These are phyloP conservation scores for Cervus canadensis DNA, from an alignment of 2,113 vertebrate species.

Conservation along the genomic window DNA sequence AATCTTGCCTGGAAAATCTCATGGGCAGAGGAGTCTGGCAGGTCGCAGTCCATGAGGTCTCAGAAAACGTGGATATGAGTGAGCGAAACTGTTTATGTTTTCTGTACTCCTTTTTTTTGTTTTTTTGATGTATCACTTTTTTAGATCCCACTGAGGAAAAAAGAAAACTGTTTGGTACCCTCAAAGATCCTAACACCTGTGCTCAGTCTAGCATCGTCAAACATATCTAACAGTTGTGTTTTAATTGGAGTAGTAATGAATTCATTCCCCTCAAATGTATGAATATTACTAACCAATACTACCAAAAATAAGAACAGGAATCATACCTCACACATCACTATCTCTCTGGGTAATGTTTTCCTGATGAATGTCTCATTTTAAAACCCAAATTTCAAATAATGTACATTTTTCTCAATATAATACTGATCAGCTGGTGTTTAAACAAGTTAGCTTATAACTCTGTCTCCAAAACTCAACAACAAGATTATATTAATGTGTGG, in stretches of 20 bases:
- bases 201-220: background rate
- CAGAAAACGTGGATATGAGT: background rate
- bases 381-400: background rate
- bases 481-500: background rate
- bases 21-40: background rate
- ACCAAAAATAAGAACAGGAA: background rate
- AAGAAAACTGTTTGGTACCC: background rate
- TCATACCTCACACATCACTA: background rate
- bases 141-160: background rate
- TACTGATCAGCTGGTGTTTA: background rate
- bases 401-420: background rate
- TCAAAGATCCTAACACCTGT: background rate
- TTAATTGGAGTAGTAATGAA: background rate
- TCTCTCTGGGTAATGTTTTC: background rate
- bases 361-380: background rate
- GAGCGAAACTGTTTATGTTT: background rate
- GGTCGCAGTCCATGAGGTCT: background rate
- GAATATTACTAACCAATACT: background rate
- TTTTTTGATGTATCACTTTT: background rate
- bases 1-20: background rate
- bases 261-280: background rate
- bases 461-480: background rate
- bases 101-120: background rate
- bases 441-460: background rate
- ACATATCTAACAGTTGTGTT: background rate